Evolutionary conservation across 92 coral and sea anemone genomes (phyloP).

Genomic region (Zoanthus gigantus): DNA sequence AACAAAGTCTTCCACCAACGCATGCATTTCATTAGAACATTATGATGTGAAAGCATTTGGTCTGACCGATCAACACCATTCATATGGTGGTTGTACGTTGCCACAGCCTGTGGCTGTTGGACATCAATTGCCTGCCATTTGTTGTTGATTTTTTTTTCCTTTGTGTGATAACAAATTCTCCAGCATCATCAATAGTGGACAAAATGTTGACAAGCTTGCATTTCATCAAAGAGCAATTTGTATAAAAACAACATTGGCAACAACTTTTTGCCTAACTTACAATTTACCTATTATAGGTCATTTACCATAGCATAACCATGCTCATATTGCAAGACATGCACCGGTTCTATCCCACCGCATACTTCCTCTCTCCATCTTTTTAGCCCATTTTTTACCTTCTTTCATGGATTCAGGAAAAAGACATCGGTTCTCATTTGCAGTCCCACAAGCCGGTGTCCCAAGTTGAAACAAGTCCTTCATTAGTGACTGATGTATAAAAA

Average conservation of each 20-base stretch:
- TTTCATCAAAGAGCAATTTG: conserved; percentile 53
- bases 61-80: conserved; percentile 40
- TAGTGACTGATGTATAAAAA: conserved; percentile 65
- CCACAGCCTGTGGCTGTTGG: conserved; percentile 64
- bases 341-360: conserved; percentile 71
- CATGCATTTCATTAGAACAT: conserved; percentile 30
- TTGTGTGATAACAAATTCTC: conserved; percentile 36
- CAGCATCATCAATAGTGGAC: conserved; percentile 67
- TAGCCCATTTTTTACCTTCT: conserved; percentile 74
- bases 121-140: conserved; percentile 56
- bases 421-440: conserved; percentile 48
- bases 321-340: conserved; percentile 48
- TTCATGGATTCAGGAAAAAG: conserved; percentile 62
- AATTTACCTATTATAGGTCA: too few relatives aligned
- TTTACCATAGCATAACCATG: too few relatives aligned
- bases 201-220: conserved; percentile 59
- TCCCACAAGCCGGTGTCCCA: conserved; percentile 66
- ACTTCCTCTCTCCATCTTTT: conserved; percentile 47
- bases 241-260: too few relatives aligned
- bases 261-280: too few relatives aligned
- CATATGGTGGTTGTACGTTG: conserved; percentile 62
- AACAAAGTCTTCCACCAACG: conserved; percentile 33
- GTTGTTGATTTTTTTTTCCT: conserved; percentile 57
- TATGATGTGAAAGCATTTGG: conserved; percentile 32
- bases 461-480: conserved; percentile 56